Conservation (phyloP, 2,888 invertebrate genomes). For the Tineola bisselliella region DNA sequence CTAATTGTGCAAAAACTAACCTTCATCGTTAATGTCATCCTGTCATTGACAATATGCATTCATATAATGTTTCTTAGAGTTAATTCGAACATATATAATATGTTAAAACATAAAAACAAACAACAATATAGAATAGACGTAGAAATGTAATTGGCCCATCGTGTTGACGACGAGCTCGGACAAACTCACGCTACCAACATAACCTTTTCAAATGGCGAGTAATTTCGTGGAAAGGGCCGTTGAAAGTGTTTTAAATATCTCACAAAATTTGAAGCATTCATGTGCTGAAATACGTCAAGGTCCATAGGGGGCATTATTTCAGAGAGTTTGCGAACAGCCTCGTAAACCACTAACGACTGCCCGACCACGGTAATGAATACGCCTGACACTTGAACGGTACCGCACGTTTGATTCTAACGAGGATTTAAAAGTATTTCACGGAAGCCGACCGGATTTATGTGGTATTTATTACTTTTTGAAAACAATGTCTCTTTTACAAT, state of each 20-base stretch:
- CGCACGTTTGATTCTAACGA: constrained; percentile 30
- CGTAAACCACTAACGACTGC: constrained; percentile 59
- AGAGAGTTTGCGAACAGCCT: constrained; percentile 52
- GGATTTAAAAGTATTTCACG: constrained; percentile 15
- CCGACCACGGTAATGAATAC: constrained; percentile 58
- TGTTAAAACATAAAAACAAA: too few species aligned
- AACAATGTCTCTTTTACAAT: neutral
- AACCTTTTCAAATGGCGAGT: constrained; percentile 9
- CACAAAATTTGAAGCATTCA: constrained; percentile 8
- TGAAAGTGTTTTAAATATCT: constrained; percentile 15
- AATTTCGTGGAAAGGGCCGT: constrained; percentile 7
- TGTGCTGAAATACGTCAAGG: constrained; percentile 14
- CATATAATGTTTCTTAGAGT: too few species aligned
- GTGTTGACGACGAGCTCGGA: neutral
- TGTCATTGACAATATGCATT: too few species aligned
- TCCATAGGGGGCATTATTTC: constrained; percentile 20
- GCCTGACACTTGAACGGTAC: constrained; percentile 18
- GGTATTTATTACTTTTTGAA: neutral
- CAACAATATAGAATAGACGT: neutral
- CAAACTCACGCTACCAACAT: neutral
- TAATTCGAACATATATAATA: too few species aligned
- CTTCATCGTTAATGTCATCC: too few species aligned
- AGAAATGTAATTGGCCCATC: neutral
- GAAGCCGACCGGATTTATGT: neutral
- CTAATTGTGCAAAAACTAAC: too few species aligned